A percentile compares a stretch with the other conserved stretches of the same genome.
phyloP scores from a whole-genome alignment of 2,113 vertebrate species.

The Phylloscopus trochilus region DNA sequence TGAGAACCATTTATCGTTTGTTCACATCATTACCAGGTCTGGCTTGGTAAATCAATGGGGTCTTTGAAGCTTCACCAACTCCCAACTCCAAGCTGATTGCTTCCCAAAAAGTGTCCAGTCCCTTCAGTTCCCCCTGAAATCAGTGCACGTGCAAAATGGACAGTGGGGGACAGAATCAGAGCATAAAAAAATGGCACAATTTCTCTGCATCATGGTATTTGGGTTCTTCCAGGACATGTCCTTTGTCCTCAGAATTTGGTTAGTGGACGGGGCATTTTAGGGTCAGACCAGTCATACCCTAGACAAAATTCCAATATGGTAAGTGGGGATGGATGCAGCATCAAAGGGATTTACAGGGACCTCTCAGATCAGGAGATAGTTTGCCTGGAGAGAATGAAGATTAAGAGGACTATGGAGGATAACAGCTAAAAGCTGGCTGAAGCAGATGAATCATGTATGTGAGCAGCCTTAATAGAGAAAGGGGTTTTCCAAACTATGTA shows the following conservation, averaged over 20 bases:
- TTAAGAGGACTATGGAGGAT: not conserved
- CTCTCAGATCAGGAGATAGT: not conserved
- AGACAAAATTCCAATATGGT: not conserved
- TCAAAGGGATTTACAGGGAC: not conserved
- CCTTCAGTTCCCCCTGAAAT: not conserved
- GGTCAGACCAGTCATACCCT: not conserved
- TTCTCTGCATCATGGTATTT: not conserved
- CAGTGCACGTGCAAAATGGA: not conserved
- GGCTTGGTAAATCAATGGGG: not conserved
- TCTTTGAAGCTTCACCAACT: not conserved
- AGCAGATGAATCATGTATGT: not conserved
- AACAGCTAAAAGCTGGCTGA: not conserved
- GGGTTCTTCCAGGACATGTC: not conserved
- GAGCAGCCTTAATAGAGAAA: not conserved
- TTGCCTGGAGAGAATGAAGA: not conserved
- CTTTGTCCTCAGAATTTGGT: not conserved
- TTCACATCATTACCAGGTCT: not conserved
- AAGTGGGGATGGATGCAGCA: not conserved
- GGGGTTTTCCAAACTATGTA: constrained; percentile 16
- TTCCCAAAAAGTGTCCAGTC: not conserved
- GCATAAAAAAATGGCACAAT: not conserved
- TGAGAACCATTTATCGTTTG: not conserved
- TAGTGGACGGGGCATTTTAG: not conserved
- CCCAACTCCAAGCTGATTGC: not conserved
- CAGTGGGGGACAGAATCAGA: not conserved